phyloP scores from a whole-genome alignment of 2,113 vertebrate genomes.

The Parus major region DNA sequence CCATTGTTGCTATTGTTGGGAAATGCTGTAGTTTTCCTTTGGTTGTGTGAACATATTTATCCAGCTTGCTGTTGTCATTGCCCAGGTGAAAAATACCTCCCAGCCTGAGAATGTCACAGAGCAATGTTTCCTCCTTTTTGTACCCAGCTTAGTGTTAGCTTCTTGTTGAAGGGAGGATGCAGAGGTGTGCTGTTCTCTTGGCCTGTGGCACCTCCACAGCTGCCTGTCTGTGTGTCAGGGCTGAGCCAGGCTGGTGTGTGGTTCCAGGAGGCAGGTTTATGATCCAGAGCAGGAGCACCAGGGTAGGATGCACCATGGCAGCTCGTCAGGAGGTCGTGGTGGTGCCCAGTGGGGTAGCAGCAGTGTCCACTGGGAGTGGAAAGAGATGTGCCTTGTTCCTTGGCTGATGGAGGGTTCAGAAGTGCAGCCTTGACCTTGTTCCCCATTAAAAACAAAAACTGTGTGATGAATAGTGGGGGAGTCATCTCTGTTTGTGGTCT shows the following conservation, averaged over 20 bases:
- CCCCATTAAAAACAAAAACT: neutral
- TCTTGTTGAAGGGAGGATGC: neutral
- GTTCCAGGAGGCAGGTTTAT: neutral
- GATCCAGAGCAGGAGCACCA: neutral
- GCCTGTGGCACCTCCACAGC: neutral
- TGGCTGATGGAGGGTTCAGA: neutral
- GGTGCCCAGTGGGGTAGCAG: neutral
- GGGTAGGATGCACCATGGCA: neutral
- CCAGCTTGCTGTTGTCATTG: neutral
- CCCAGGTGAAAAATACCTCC: neutral
- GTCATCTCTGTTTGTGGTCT: neutral
- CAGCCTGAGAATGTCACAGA: neutral
- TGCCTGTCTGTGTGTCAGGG: neutral
- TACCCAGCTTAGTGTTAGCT: neutral
- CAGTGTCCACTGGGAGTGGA: neutral
- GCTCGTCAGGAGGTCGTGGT: rapidly evolving
- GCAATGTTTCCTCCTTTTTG: neutral
- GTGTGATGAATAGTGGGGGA: neutral
- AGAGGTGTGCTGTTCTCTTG: neutral
- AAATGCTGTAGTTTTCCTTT: neutral
- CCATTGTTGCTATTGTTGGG: neutral
- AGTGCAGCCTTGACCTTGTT: neutral
- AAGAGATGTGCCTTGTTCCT: neutral
- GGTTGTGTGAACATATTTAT: neutral
- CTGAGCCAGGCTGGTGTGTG: neutral